Evolutionary conservation across 2,888 invertebrate genomes (phyloP).

Genomic region (Bellardia bayeri): DNA sequence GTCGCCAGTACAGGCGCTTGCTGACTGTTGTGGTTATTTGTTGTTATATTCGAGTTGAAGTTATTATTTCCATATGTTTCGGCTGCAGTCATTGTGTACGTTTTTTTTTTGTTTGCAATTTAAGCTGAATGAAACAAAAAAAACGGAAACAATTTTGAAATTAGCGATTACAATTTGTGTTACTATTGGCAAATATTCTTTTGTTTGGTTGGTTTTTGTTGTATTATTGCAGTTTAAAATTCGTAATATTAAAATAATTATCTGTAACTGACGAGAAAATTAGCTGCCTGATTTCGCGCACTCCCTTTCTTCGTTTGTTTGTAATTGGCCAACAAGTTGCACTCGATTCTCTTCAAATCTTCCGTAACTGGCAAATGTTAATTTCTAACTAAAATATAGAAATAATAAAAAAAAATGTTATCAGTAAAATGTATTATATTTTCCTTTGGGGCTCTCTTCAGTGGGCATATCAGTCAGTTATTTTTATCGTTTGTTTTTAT

Average conservation of each 20-base stretch:
- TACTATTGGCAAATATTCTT: background rate
- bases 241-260: slow-evolving; percentile 22
- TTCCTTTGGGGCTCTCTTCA: slow-evolving; percentile 32
- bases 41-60: slow-evolving; percentile 37
- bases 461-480: slow-evolving; percentile 40
- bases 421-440: slow-evolving; percentile 9
- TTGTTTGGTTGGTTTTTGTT: background rate
- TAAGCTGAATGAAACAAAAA: slow-evolving; percentile 27
- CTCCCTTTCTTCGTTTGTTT: background rate
- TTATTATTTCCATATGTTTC: slow-evolving; percentile 49
- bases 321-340: background rate
- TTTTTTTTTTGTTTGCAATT: slow-evolving; percentile 2
- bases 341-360: background rate
- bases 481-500: background rate
- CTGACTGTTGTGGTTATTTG: slow-evolving; percentile 17
- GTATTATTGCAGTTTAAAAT: slow-evolving; percentile 7
- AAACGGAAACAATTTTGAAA: background rate
- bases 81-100: slow-evolving; percentile 55
- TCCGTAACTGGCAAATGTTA: slow-evolving; percentile 29
- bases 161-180: slow-evolving; percentile 1
- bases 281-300: background rate
- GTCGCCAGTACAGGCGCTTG: background rate
- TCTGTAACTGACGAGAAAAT: slow-evolving; percentile 3
- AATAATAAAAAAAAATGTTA: slow-evolving; percentile 29
- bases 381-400: slow-evolving; percentile 55